Percentiles rank a stretch among this genome's conserved stretches.
These are phyloP conservation scores for Aphelinus certus DNA, from an alignment of 1,140 invertebrate genomes.

Conservation along the genomic window DNA sequence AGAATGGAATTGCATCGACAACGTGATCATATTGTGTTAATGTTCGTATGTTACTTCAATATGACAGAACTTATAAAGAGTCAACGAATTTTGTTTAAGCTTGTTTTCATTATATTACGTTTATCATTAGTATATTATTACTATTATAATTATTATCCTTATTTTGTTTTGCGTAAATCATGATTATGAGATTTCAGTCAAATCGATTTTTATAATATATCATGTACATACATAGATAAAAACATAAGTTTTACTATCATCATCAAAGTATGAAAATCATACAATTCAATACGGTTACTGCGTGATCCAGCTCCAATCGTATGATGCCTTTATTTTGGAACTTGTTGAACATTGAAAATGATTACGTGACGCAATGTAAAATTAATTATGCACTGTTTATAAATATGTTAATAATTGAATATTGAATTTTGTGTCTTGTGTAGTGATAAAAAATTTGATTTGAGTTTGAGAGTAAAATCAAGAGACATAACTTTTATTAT, in stretches of 20 bases:
- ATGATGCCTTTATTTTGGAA: constrained; percentile 25
- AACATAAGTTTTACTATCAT: constrained; percentile 23
- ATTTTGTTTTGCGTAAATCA: constrained; percentile 12
- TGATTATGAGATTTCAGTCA: constrained; percentile 34
- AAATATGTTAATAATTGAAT: no score
- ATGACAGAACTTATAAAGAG: not conserved
- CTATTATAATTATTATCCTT: constrained; percentile 13
- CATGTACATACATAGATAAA: constrained; percentile 20
- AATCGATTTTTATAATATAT: constrained; percentile 20
- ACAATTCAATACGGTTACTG: constrained; percentile 15
- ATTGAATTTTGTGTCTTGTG: no score
- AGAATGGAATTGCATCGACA: constrained; percentile 12
- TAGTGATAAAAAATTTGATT: no score
- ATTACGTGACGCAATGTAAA: not conserved
- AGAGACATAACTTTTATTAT: no score
- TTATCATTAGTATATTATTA: constrained; percentile 22
- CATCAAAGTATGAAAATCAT: constrained; percentile 16
- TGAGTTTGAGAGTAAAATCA: no score
- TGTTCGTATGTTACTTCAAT: not conserved
- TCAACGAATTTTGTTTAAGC: not conserved
- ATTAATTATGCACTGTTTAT: constrained; percentile 2
- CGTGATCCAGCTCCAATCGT: constrained; percentile 31
- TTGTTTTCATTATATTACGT: constrained; percentile 15
- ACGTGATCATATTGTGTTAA: not conserved
- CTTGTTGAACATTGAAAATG: not conserved